Evolutionary conservation across 2,797 vertebrate genomes (phyloP), one percentile per base, ranked within the genome.

Genomic region (Mastacembelus armatus): DNA sequence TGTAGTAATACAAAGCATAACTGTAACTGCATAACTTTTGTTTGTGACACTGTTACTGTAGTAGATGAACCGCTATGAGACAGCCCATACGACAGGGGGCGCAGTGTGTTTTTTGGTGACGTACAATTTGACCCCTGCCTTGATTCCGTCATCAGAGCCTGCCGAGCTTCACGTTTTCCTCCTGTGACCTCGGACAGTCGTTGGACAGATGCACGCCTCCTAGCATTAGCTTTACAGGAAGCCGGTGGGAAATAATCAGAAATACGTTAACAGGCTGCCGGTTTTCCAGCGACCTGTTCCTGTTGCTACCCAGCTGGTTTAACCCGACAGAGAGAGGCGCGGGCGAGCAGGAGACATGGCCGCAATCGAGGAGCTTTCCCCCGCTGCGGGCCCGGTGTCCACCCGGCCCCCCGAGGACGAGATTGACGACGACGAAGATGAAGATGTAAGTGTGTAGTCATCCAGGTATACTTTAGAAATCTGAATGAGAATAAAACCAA

Each of bases 371-470:
- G 92, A 92, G 65, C 88, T 94, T 16, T 92, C 94, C 67, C 92
- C 93, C 4, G 85, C 87, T 30, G 66, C 88, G 66, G 93, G 92
- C 86, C 93, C 92, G 55, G 88, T 91, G 69, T 83, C 89, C 10
- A 85, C 81, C 21, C 92, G 92, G 52, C 89, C 92, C 27, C 92
- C 83, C 0, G 92, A 92, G 83, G 90, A 93, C 72, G 94, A 94
- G 66, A 92, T 94, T 26, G 94, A 95, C 68, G 94, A 94, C 74
- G 94, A 95, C 29, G 94, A 95, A 57, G 93, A 95, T 56, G 94
- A 94, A 69, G 93, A 94, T 59, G 93, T 94, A 61, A 68, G 86
- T 82, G 33, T 7, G 4, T 10, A 8, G 5, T 14, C 14, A 5
- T 26, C 19, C 7, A 21, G 0, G 1, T 0, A 10, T 3, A 7